Evolutionary conservation across 2,797 vertebrate genomes (phyloP).

Genomic region (Rhinophrynus dorsalis): DNA sequence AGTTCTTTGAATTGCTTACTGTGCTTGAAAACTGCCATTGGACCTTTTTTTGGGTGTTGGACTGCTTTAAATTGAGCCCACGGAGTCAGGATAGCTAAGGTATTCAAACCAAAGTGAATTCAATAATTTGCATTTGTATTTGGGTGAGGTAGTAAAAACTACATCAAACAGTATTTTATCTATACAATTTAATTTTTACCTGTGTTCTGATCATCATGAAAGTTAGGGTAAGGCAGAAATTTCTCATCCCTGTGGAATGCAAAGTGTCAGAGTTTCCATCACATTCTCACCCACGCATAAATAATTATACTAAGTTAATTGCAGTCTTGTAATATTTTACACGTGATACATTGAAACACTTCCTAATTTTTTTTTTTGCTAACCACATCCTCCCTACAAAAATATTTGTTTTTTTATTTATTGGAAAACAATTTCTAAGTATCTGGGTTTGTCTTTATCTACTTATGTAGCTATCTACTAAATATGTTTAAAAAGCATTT

Average conservation of each 20-base stretch:
- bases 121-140: too few species aligned
- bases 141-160: too few species aligned
- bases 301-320: conserved; percentile 34
- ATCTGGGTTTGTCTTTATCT: background rate
- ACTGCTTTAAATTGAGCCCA: too few species aligned
- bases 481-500: too few species aligned
- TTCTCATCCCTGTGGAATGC: conserved; percentile 26
- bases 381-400: background rate
- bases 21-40: too few species aligned
- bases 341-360: background rate
- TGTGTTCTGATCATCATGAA: conserved; percentile 6
- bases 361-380: too few species aligned
- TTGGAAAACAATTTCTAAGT: background rate
- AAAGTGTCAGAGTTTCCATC: conserved; percentile 10
- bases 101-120: too few species aligned
- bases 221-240: conserved; percentile 14
- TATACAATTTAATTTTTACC: background rate
- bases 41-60: too few species aligned
- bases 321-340: conserved; percentile 13
- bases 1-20: too few species aligned
- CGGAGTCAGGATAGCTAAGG: too few species aligned
- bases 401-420: background rate
- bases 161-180: background rate
- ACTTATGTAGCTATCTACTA: background rate
- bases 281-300: background rate